phyloP scores from a whole-genome alignment of 2,113 vertebrate species.

The Calidris pygmaea region DNA sequence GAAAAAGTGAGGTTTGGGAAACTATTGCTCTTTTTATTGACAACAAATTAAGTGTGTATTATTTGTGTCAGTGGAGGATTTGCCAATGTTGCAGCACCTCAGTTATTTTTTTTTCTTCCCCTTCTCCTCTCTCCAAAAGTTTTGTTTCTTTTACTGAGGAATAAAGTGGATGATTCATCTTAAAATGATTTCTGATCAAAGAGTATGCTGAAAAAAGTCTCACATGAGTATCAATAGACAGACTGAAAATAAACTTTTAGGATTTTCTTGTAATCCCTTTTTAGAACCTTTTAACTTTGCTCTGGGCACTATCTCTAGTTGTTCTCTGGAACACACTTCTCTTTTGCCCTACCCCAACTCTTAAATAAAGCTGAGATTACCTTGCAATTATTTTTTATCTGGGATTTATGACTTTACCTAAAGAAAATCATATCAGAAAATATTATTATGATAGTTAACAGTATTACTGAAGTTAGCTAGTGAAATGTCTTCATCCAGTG shows the following conservation, averaged over 20 bases:
- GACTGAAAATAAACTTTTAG: background rate
- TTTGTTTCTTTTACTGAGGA: background rate
- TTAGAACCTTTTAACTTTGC: background rate
- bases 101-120: rapidly evolving
- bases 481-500: rapidly evolving
- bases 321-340: background rate
- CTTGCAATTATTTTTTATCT: background rate
- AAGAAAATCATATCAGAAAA: background rate
- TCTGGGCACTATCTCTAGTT: background rate
- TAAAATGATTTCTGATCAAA: background rate
- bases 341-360: background rate
- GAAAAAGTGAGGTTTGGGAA: background rate
- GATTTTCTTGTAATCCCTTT: background rate
- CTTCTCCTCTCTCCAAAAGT: background rate
- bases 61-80: background rate
- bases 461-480: background rate
- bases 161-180: background rate
- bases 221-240: background rate
- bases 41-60: background rate
- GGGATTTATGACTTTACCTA: rapidly evolving
- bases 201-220: background rate
- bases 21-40: background rate
- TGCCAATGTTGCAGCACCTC: background rate
- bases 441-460: background rate
- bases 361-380: background rate